A percentile compares a stretch with the other conserved stretches of the same genome.
Evolutionary conservation across 2,113 vertebrate genomes (phyloP).

Genomic region (Ondatra zibethicus): DNA sequence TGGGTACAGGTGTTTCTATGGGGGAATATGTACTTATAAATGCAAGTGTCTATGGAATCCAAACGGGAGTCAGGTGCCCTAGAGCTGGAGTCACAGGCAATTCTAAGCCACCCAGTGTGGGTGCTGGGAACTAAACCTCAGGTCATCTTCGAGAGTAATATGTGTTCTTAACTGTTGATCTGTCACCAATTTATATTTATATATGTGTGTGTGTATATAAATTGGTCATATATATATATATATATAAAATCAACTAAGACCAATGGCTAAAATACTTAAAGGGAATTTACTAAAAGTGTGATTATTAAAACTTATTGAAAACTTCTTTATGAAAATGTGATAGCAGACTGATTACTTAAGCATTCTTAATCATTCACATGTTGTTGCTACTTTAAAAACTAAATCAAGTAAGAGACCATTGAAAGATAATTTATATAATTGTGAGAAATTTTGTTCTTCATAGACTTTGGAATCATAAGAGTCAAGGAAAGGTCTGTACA

Average conservation of each 20-base stretch:
- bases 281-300: background rate
- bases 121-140: background rate
- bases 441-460: background rate
- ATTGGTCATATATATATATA: background rate
- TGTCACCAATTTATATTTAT: background rate
- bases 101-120: background rate
- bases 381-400: background rate
- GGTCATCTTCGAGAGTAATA: background rate
- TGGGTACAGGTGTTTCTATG: background rate
- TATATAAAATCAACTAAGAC: background rate
- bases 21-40: background rate
- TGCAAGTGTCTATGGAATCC: background rate
- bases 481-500: background rate
- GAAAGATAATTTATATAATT: background rate
- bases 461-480: background rate
- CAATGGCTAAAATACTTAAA: background rate
- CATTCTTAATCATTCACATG: background rate
- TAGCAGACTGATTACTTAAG: background rate
- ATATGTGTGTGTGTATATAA: too few species aligned
- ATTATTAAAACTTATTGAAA: background rate
- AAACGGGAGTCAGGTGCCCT: background rate
- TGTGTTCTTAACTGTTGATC: background rate
- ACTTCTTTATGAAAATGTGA: background rate
- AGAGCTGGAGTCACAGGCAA: background rate
- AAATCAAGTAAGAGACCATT: background rate